Evolutionary conservation across 2,888 invertebrate genomes (phyloP).

Genomic region (Sussaba pulchella): DNA sequence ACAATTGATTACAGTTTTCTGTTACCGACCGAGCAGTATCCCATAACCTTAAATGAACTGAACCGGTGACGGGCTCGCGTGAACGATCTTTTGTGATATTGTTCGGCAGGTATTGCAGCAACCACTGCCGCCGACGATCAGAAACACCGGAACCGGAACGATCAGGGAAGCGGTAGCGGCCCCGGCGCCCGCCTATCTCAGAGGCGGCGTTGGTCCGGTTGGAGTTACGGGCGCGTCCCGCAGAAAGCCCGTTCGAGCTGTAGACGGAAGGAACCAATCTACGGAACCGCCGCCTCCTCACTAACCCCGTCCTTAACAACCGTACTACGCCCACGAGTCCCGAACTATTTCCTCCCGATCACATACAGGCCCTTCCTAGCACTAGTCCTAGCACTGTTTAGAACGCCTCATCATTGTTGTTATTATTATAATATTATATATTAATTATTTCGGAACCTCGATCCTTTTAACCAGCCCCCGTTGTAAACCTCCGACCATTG

Average conservation of each 20-base stretch:
- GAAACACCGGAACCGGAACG: constrained; percentile 83
- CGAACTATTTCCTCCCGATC: constrained; percentile 71
- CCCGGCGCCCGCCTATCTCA: constrained; percentile 79
- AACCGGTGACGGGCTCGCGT: constrained; percentile 8
- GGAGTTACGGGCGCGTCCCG: constrained; percentile 83
- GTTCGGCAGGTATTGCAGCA: constrained; percentile 80
- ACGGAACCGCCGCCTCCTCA: constrained; percentile 85
- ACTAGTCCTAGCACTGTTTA: constrained; percentile 85
- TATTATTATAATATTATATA: constrained; percentile 82
- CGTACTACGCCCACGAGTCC: constrained; percentile 63
- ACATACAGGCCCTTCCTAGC: constrained; percentile 75
- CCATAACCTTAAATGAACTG: neutral
- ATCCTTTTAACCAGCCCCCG: constrained; percentile 52
- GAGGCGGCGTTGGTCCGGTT: constrained; percentile 82
- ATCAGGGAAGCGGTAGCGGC: constrained; percentile 82
- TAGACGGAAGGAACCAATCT: constrained; percentile 84
- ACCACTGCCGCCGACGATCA: constrained; percentile 81
- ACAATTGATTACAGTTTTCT: no score
- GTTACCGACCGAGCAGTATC: no score
- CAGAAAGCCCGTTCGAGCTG: constrained; percentile 84
- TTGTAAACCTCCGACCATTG: constrained; percentile 19
- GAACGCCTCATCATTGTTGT: constrained; percentile 83
- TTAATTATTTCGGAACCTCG: constrained; percentile 78
- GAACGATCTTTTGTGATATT: constrained; percentile 43
- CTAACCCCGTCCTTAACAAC: constrained; percentile 79